Evolutionary conservation across 2,113 vertebrate genomes (phyloP).

Genomic region (Ptilorrhoa leucosticta): DNA sequence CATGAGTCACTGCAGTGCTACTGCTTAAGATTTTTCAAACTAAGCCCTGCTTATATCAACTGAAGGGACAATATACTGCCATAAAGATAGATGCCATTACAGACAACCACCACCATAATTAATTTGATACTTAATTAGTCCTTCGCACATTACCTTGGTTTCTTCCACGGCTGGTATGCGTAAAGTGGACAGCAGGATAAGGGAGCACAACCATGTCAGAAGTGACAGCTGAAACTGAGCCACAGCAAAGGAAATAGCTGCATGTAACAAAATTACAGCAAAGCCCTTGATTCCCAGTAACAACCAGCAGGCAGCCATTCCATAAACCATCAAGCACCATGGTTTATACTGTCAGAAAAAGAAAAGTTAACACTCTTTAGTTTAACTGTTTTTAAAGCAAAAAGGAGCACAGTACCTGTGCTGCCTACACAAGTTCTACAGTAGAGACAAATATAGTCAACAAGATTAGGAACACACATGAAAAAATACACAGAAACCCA

Average conservation of each 20-base stretch:
- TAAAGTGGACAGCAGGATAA: slow-evolving; percentile 83
- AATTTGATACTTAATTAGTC: background rate
- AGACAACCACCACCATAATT: background rate
- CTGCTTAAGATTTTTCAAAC: background rate
- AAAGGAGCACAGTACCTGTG: background rate
- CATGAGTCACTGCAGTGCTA: background rate
- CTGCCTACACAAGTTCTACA: background rate
- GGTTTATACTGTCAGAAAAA: slow-evolving; percentile 75
- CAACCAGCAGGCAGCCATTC: slow-evolving; percentile 80
- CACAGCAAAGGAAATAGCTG: slow-evolving; percentile 80
- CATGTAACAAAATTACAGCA: slow-evolving; percentile 79
- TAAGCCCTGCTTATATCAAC: background rate
- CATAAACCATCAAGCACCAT: slow-evolving; percentile 80
- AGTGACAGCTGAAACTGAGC: slow-evolving; percentile 79
- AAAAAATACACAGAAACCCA: background rate
- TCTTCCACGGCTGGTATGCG: slow-evolving; percentile 82
- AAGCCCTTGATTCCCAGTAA: slow-evolving; percentile 84
- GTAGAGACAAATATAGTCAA: background rate
- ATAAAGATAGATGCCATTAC: background rate
- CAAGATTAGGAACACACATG: background rate
- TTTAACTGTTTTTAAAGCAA: background rate
- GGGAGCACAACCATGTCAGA: slow-evolving; percentile 83
- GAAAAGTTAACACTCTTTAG: background rate
- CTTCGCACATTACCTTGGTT: slow-evolving; percentile 76
- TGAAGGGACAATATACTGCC: background rate